Percentiles rank a stretch among this genome's conserved stretches.
These are phyloP conservation scores for Laothoe populi DNA, from an alignment of 2,888 invertebrate genomes.

Conservation along the genomic window DNA sequence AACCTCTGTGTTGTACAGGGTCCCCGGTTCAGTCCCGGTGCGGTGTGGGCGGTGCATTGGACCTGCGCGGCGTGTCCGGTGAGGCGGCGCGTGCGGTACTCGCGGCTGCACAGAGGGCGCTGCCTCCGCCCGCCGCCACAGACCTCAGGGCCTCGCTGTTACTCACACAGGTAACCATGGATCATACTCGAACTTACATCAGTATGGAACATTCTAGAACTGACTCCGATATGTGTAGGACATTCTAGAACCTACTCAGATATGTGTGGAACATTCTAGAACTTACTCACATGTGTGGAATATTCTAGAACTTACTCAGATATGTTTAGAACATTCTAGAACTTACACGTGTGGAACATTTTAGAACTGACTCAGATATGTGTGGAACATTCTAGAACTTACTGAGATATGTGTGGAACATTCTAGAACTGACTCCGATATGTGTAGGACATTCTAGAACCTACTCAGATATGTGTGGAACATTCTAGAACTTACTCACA, in stretches of 20 bases:
- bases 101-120: slow-evolving; percentile 64
- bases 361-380: no score
- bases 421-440: no score
- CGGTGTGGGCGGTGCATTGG: slow-evolving; percentile 52
- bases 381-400: no score
- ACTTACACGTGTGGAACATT: no score
- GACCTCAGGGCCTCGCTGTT: slow-evolving; percentile 72
- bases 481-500: no score
- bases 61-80: slow-evolving; percentile 58
- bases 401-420: no score
- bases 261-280: no score
- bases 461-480: no score
- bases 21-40: slow-evolving; percentile 59
- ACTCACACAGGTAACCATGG: slow-evolving; percentile 73
- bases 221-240: no score
- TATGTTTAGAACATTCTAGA: background rate
- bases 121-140: slow-evolving; percentile 43
- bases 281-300: background rate
- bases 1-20: slow-evolving; percentile 41
- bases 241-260: no score
- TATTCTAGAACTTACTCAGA: background rate
- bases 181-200: background rate
- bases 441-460: background rate
- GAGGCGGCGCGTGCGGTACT: slow-evolving; percentile 80
- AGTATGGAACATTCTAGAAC: no score